Percentiles rank a stretch among this genome's conserved stretches.
Conservation (phyloP, 2,113 vertebrate genomes). For the Oxyura jamaicensis region DNA sequence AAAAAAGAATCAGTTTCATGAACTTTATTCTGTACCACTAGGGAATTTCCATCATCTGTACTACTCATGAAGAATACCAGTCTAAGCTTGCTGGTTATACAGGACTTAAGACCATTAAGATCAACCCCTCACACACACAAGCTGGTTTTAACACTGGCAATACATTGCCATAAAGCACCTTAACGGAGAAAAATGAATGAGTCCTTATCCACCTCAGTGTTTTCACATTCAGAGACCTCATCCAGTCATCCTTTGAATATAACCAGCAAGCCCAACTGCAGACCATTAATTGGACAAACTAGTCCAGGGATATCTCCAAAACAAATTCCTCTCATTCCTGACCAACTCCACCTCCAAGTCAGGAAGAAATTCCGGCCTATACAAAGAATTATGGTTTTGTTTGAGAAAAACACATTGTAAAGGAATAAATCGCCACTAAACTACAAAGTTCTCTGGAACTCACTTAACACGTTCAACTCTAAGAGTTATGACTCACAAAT, state of each 20-base stretch:
- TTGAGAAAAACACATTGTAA: rapidly evolving
- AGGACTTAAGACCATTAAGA: neutral
- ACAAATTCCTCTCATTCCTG: neutral
- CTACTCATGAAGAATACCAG: neutral
- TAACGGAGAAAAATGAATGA: neutral
- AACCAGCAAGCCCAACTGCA: neutral
- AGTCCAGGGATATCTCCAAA: neutral
- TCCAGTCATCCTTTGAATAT: neutral
- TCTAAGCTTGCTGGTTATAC: neutral
- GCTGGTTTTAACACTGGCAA: neutral
- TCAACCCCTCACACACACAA: neutral
- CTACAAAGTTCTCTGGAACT: neutral
- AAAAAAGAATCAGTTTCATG: neutral
- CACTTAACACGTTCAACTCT: neutral
- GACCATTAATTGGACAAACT: neutral
- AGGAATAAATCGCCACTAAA: neutral
- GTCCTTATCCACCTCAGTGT: neutral
- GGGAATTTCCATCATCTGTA: neutral
- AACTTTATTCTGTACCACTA: neutral
- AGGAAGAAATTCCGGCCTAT: neutral
- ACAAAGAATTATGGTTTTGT: neutral
- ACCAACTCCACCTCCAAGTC: neutral
- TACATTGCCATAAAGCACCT: neutral
- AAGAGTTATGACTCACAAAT: neutral
- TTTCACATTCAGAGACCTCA: neutral